A percentile compares a stretch with the other conserved stretches of the same genome.
Conservation (phyloP, 2,113 vertebrate genomes). For the Hypomesus transpacificus region DNA sequence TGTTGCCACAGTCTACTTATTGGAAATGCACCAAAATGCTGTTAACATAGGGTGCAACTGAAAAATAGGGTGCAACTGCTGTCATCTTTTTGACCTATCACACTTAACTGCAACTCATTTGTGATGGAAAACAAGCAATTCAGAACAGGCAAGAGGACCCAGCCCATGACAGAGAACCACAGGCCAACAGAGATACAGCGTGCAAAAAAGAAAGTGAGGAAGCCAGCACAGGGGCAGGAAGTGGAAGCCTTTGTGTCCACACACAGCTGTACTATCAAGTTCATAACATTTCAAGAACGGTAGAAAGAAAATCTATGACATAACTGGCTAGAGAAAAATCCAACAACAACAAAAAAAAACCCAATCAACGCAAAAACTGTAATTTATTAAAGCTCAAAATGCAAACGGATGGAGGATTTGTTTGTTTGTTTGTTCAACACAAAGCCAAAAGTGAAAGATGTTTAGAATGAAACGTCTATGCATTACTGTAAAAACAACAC, state of each 20-base stretch:
- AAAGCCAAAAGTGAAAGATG: too few species aligned
- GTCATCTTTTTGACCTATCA: too few species aligned
- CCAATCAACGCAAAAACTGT: too few species aligned
- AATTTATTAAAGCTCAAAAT: too few species aligned
- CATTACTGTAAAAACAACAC: too few species aligned
- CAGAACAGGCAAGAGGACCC: not conserved
- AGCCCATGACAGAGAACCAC: conserved; percentile 18
- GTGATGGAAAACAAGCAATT: conserved; percentile 24
- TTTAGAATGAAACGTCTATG: too few species aligned
- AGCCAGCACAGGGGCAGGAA: conserved; percentile 64
- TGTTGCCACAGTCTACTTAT: not conserved
- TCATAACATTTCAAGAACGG: not conserved
- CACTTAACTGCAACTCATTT: conserved; percentile 1
- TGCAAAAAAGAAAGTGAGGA: conserved; percentile 48
- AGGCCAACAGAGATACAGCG: conserved; percentile 21
- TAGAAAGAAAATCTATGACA: not conserved
- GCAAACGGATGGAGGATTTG: too few species aligned
- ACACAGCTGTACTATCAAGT: conserved; percentile 25
- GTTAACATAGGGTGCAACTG: not conserved
- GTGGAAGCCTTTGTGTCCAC: conserved; percentile 47
- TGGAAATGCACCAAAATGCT: not conserved
- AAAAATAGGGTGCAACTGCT: not conserved
- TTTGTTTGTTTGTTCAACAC: too few species aligned
- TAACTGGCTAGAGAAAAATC: not conserved
- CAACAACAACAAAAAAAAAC: too few species aligned